Evolutionary conservation across 2,888 invertebrate genomes (phyloP), one percentile per base, ranked within the genome.

Genomic region (Philonicus albiceps): DNA sequence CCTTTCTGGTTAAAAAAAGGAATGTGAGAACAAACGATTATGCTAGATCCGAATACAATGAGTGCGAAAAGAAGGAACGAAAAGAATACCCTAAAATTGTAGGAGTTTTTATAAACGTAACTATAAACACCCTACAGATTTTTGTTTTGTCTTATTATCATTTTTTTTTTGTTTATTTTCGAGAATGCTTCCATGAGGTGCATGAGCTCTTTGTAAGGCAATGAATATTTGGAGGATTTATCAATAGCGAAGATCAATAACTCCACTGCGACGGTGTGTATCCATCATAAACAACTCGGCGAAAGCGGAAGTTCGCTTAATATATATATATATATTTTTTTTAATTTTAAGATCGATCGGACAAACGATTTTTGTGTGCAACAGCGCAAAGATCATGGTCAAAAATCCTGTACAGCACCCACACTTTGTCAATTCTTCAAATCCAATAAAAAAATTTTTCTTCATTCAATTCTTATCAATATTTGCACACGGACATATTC

Each of bases 321-420:
- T 78, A 75, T 30, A 27, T 19, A 31, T 31, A 34, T 72, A 2
- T 73, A 13, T 73, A 16, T 73, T 16, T 74, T 13, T 13, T 74
- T 34, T 74, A 37, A 31, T 34, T 74, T 84, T 11, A 72, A 84
- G 73, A 72, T 84, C 84, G 84, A 43, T 84, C 40, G 13, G 31
- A 72, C 72, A 84, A 73, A 43, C 73, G 72, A 84, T 84, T 64
- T 64, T 64, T 84, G 72, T 73, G 81, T 43, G 78, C 85, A 78
- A n/a, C 76, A 85, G 37, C 73, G 64, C 37, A 64, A 43, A 86
- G 31, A 37, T 27, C 85, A 89, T 89, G 89, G 89, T 89, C 89
- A 89, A 89, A 89, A 89, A 89, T 89, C 89, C 89, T 89, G 89
- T 89, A 88, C 88, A 87, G 83, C 88, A 88, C 88, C 89, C 88